Evolutionary conservation across 2,888 invertebrate genomes (phyloP), one percentile per base, ranked within the genome.

Genomic region (Microplitis manilae): DNA sequence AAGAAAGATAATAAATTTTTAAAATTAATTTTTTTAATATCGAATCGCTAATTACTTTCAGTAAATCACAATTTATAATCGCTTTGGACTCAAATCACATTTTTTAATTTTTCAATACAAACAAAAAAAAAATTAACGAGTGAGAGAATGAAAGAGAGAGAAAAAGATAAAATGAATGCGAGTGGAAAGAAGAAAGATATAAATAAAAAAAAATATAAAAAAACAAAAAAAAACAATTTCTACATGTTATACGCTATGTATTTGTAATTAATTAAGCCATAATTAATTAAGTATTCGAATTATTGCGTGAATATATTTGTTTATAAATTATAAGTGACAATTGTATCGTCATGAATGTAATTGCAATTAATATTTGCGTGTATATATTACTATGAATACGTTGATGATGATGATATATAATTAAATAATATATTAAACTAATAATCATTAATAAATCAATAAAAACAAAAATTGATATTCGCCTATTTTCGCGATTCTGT

Each of bases 191-290:
- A 72, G 13, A 59, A 73, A 62, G 39, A 78, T 65, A 73, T 74
- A 39, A 61, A 8, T 38, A 60, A 41, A 41, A 70, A 71, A 70
- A 76, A 60, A 65, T 65, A 59, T 17, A 76, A 38, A 39, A 79
- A 17, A 79, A 81, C 85, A 85, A 85, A 76, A 38, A 39, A 79
- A 17, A 79, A 81, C 85, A 85, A 85, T 87, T 87, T 88, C 87
- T 87, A 87, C 87, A 85, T 87, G 86, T 87, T 86, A 87, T 50
- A 83, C 85, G 86, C 84, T 87, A 86, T 76, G 71, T 68, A 60
- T 62, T 67, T 72, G 50, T 5, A 68, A 30, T 41, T 59, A 68
- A 60, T 59, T 61, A 9, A 62, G 50, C 41, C 39, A 72, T n/a
- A 76, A 65, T 50, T 65, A 76, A 76, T 50, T 60, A 76, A 76